Evolutionary conservation across 2,888 invertebrate species (phyloP).

Genomic region (Neoitamus cyanurus): DNA sequence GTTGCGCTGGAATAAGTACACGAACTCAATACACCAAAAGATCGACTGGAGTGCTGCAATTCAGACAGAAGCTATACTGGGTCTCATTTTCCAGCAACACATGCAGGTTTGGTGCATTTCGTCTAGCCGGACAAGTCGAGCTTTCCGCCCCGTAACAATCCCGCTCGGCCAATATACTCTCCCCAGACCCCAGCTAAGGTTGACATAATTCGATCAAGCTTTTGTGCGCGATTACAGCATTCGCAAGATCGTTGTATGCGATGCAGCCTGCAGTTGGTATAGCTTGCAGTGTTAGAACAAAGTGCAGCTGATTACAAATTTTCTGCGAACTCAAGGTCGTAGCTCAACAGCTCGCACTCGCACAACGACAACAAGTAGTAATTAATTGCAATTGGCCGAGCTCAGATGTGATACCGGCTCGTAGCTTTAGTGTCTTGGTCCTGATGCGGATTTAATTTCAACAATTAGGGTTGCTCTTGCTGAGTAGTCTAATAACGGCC

Average conservation of each 20-base stretch:
- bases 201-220: slow-evolving; percentile 16
- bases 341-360: background rate
- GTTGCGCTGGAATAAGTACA: slow-evolving; percentile 9
- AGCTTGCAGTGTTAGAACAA: slow-evolving; percentile 29
- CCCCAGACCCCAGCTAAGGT: background rate
- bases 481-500: background rate
- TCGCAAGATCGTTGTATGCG: background rate
- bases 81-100: background rate
- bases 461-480: background rate
- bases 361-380: slow-evolving; percentile 3
- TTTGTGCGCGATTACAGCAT: background rate
- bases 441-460: background rate
- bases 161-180: background rate
- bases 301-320: slow-evolving; percentile 36
- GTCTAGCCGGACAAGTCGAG: background rate
- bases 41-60: slow-evolving; percentile 27
- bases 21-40: slow-evolving; percentile 4
- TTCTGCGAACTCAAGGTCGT: slow-evolving; percentile 31
- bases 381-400: slow-evolving; percentile 4
- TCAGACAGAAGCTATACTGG: background rate
- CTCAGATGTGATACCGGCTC: background rate
- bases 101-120: background rate
- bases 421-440: background rate
- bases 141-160: slow-evolving; percentile 18
- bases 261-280: background rate